phyloP scores from a whole-genome alignment of 2,113 vertebrate genomes.

The Microcebus murinus region DNA sequence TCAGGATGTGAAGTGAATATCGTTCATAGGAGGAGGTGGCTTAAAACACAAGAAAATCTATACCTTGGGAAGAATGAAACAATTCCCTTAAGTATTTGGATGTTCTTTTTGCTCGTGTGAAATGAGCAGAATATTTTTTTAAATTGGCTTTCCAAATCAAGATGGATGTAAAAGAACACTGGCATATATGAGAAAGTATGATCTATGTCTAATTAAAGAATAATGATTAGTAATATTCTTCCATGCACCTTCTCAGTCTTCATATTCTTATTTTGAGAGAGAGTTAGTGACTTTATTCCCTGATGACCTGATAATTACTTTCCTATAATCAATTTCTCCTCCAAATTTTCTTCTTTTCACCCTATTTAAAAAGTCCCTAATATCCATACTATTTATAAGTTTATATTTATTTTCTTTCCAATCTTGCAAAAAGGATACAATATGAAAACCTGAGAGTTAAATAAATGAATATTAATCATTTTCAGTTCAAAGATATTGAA shows the following conservation, averaged over 20 bases:
- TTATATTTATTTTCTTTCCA: not conserved
- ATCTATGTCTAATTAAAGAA: not conserved
- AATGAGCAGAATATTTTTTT: not conserved
- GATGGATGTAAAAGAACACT: not conserved
- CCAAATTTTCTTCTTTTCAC: not conserved
- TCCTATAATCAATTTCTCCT: not conserved
- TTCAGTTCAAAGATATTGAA: not conserved
- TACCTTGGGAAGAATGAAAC: not conserved
- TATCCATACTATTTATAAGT: not conserved
- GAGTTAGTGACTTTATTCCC: not conserved
- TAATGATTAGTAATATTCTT: not conserved
- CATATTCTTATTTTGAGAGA: not conserved
- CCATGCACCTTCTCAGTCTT: not conserved
- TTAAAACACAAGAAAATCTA: not conserved
- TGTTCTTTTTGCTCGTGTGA: not conserved
- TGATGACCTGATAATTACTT: not conserved
- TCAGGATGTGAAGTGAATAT: slow-evolving; percentile 23
- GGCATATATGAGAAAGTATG: not conserved
- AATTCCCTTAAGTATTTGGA: not conserved
- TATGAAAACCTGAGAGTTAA: not conserved
- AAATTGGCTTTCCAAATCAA: not conserved
- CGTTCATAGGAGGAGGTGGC: not conserved
- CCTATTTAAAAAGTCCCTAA: not conserved
- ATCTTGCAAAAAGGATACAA: not conserved
- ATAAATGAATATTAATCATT: not conserved